phyloP scores from a whole-genome alignment of 2,113 vertebrate species.

The Aegithalos caudatus region DNA sequence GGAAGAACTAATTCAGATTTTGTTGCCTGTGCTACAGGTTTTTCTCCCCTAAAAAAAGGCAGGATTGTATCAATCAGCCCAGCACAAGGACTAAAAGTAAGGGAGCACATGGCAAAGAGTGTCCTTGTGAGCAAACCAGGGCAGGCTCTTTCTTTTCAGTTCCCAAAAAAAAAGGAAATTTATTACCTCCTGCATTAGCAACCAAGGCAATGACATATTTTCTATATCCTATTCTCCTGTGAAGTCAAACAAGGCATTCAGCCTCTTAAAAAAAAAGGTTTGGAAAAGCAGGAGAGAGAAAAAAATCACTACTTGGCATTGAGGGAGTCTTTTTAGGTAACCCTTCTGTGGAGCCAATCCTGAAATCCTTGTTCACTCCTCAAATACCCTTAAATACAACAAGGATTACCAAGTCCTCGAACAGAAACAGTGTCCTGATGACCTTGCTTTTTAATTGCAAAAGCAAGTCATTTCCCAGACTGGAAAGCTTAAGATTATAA shows the following conservation, averaged over 20 bases:
- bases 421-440: background rate
- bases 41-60: background rate
- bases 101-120: background rate
- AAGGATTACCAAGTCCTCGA: slow-evolving; percentile 27
- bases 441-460: background rate
- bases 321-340: slow-evolving; percentile 15
- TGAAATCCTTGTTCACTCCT: slow-evolving; percentile 1
- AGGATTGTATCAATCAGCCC: background rate
- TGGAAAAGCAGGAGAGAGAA: background rate
- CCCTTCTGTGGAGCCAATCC: background rate
- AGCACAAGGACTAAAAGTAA: background rate
- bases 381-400: slow-evolving; percentile 5
- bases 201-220: background rate
- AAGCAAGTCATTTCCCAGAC: background rate
- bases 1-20: background rate
- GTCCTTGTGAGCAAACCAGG: background rate
- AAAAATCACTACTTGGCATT: background rate
- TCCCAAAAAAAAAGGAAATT: background rate
- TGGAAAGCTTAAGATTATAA: background rate
- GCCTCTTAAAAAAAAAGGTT: background rate
- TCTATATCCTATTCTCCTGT: background rate
- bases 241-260: slow-evolving; percentile 7
- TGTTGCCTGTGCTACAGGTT: background rate
- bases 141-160: background rate
- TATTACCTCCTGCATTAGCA: background rate